phyloP scores from a whole-genome alignment of 2,888 invertebrate species.

The Dexiosoma caninum region DNA sequence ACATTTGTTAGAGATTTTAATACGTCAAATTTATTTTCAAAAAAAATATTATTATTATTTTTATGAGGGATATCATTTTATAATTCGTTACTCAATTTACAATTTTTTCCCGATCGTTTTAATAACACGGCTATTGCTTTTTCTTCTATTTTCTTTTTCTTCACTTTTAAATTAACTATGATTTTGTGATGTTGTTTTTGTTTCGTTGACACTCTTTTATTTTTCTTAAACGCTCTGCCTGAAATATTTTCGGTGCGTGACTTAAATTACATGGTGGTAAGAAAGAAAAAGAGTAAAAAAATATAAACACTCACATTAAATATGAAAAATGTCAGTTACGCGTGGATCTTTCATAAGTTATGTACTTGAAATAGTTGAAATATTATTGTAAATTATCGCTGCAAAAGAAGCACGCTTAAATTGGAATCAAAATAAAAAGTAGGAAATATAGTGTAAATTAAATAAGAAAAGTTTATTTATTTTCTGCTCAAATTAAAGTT shows the following conservation, averaged over 20 bases:
- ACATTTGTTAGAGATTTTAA: too few species aligned
- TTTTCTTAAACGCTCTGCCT: conserved; percentile 16
- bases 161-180: conserved; percentile 3
- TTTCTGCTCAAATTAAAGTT: not conserved
- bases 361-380: conserved; percentile 65
- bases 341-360: conserved; percentile 74
- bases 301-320: conserved; percentile 36
- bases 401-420: too few species aligned
- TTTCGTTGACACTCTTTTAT: conserved; percentile 30
- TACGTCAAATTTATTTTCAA: too few species aligned
- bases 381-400: conserved; percentile 58
- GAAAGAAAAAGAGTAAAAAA: conserved; percentile 40
- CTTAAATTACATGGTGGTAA: conserved; percentile 21
- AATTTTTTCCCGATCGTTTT: too few species aligned
- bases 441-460: not conserved
- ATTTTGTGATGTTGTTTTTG: conserved; percentile 25
- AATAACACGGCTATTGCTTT: too few species aligned
- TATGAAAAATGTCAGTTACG: conserved; percentile 68
- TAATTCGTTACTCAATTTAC: too few species aligned
- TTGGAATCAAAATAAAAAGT: not conserved
- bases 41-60: too few species aligned
- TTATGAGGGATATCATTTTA: too few species aligned
- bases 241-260: not conserved
- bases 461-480: not conserved
- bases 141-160: conserved; percentile 4